Conservation (phyloP, 2,888 invertebrate species). For the Rhaphigaster nebulosa region DNA sequence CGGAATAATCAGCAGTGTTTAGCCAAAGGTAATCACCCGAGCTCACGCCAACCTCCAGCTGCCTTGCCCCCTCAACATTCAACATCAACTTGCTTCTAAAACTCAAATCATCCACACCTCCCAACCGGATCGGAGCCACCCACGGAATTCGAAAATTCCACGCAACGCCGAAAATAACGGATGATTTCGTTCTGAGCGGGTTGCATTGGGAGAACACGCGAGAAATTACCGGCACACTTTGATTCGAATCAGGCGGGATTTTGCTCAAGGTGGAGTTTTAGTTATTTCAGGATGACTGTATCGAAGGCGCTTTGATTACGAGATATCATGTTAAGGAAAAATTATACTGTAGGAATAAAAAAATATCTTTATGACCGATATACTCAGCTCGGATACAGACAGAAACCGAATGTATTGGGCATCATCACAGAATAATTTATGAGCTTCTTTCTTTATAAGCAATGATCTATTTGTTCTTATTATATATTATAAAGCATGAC, state of each 20-base stretch:
- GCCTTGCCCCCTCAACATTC: background rate
- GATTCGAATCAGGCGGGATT: background rate
- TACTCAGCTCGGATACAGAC: too few species aligned
- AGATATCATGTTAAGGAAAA: too few species aligned
- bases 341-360: too few species aligned
- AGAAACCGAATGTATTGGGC: too few species aligned
- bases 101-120: slow-evolving; percentile 18
- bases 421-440: too few species aligned
- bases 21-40: slow-evolving; percentile 22
- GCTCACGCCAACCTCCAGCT: slow-evolving; percentile 20
- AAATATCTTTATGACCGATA: too few species aligned
- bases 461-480: too few species aligned
- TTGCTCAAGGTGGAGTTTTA: background rate
- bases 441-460: too few species aligned
- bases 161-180: slow-evolving; percentile 23
- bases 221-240: slow-evolving; percentile 1
- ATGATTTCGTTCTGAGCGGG: background rate
- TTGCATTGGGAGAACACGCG: background rate
- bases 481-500: too few species aligned
- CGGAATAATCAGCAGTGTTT: slow-evolving; percentile 39
- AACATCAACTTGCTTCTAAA: slow-evolving; percentile 34
- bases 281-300: background rate
- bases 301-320: too few species aligned
- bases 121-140: slow-evolving; percentile 1
- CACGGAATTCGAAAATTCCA: slow-evolving; percentile 23